These are phyloP conservation scores for Pygoscelis adeliae DNA, from an alignment of 2,113 vertebrate species.

Conservation along the genomic window DNA sequence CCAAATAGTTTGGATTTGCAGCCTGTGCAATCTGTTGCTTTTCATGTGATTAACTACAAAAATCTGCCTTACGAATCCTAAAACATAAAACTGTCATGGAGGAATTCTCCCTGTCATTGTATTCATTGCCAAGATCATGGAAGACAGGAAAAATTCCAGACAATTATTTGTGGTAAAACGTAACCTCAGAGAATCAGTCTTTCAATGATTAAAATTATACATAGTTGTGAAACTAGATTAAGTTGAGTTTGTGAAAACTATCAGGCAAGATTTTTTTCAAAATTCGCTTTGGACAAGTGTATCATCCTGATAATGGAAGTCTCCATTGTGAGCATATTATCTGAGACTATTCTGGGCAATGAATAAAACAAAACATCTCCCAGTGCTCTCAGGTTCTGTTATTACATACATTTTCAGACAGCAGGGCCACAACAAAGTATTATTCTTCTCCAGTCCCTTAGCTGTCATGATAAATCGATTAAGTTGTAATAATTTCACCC, in stretches of 20 bases:
- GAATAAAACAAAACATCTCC: neutral
- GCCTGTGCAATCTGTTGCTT: neutral
- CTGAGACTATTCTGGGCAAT: neutral
- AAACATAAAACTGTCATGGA: neutral
- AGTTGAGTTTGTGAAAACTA: neutral
- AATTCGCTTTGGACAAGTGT: neutral
- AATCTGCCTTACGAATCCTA: neutral
- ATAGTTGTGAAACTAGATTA: neutral
- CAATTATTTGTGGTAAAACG: slow-evolving; percentile 12
- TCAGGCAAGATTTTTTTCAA: neutral
- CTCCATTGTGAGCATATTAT: neutral
- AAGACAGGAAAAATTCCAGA: slow-evolving; percentile 30
- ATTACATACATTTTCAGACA: neutral
- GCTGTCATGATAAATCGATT: slow-evolving; percentile 4
- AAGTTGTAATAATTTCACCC: neutral
- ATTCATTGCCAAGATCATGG: slow-evolving; percentile 11
- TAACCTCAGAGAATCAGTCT: neutral
- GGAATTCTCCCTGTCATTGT: neutral
- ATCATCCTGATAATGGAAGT: neutral
- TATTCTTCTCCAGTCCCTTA: neutral
- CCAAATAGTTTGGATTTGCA: neutral
- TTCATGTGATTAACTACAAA: neutral
- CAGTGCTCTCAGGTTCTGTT: neutral
- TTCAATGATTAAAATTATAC: neutral
- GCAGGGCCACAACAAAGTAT: neutral